These are phyloP conservation scores for Atta texana DNA, from an alignment of 1,140 invertebrate species.

Conservation along the genomic window DNA sequence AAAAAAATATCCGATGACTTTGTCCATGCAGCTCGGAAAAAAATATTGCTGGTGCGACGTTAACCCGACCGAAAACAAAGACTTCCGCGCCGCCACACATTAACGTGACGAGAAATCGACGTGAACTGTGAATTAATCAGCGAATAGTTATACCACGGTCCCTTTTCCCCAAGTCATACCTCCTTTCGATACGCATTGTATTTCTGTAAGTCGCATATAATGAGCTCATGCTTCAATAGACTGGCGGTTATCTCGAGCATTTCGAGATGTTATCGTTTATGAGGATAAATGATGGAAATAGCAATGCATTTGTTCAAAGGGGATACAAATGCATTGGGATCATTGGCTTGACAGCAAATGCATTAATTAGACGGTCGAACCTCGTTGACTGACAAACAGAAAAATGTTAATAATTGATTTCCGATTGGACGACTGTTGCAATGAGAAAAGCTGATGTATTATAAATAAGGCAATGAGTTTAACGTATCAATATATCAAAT, in stretches of 20 bases:
- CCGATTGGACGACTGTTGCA: neutral
- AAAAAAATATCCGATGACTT: constrained; percentile 38
- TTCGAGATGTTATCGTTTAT: constrained; percentile 60
- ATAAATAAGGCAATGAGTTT: neutral
- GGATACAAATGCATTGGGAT: constrained; percentile 51
- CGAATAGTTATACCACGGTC: constrained; percentile 9
- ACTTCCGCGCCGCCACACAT: constrained; percentile 11
- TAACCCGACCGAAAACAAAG: constrained; percentile 54
- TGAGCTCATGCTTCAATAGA: constrained; percentile 49
- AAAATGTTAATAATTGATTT: constrained; percentile 37
- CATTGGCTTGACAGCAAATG: constrained; percentile 45
- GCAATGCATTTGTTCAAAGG: constrained; percentile 42
- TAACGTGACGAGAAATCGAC: constrained; percentile 9
- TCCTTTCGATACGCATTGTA: constrained; percentile 44
- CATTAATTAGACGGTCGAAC: constrained; percentile 56
- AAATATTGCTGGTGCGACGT: constrained; percentile 29
- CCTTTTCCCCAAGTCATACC: neutral
- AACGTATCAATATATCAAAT: neutral
- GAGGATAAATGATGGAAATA: constrained; percentile 55
- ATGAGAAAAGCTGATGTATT: constrained; percentile 19
- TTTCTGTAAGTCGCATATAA: constrained; percentile 38
- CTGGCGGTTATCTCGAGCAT: constrained; percentile 35
- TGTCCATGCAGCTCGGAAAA: neutral
- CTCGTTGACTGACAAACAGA: constrained; percentile 29
- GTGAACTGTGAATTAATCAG: constrained; percentile 44